Base-by-base conservation (phyloP, 2,113 vertebrate species). In the Tenebrosternarchus preto region DNA sequence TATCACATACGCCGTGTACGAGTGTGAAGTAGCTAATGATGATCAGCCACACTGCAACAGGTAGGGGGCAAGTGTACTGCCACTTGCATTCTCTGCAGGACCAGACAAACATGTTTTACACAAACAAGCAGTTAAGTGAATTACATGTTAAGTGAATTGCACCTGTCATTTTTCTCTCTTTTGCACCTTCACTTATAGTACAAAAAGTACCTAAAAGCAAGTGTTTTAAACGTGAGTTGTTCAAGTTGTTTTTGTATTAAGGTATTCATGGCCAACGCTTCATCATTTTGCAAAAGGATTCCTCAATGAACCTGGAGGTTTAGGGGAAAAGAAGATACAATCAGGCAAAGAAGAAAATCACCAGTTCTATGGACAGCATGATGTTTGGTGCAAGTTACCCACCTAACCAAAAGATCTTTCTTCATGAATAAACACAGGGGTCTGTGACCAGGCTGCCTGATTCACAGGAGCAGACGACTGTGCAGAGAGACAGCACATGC, bases 1-100 rank as follows among this genome's bases (percentile, higher is more conserved):
- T n/a, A 76, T 67, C 69, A 76, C 73, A 82, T 68, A 39, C 3
- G 77, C 36, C 60, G 72, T 82, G 67, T 33, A 39, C 66, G 19
- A 59, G 9, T n/a, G 67, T n/a, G 66, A 56, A 84, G 39, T 11
- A 68, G 8, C 19, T 72, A 43, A 33, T 50, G 20, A 64, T 19
- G 31, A 31, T 17, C 53, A 19, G 27, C 16, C 25, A 59, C 46
- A 77, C 25, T 5, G 33, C 43, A 50, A 9, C 43, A 39, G 8
- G 27, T 3, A 39, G 20, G 20, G 22, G 19, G 4, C 1, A 5
- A 20, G 19, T 64, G 29, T 16, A 4, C 33, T 36, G 33, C 33
- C 33, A 2, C 17, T 25, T n/a, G n/a, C 17, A 4, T 33, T 66
- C 19, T 11, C 43, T 50, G 43, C 43, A 20, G 17, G 63, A 33